Evolutionary conservation across 2,888 invertebrate species (phyloP).

Genomic region (Pristionchus japonicus): DNA sequence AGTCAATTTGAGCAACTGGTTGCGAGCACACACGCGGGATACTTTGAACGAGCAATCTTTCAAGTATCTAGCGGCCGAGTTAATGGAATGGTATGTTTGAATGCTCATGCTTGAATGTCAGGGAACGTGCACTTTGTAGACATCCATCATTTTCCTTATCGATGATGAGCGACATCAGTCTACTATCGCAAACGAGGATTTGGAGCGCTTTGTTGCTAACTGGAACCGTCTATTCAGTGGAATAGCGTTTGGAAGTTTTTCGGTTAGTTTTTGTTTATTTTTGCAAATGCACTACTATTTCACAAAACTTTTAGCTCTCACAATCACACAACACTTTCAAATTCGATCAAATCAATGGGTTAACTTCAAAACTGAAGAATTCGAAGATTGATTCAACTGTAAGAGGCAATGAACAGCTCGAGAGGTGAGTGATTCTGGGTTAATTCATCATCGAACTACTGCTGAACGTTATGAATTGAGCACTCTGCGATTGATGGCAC

Average conservation of each 20-base stretch:
- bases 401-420: background rate
- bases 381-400: background rate
- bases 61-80: background rate
- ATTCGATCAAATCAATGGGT: too few relatives aligned
- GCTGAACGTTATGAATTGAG: too few relatives aligned
- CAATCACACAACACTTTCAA: too few relatives aligned
- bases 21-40: background rate
- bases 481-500: background rate
- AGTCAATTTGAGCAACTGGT: background rate
- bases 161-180: too few relatives aligned
- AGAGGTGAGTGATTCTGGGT: too few relatives aligned
- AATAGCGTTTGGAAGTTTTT: background rate
- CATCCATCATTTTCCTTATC: too few relatives aligned
- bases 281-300: background rate
- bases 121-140: background rate
- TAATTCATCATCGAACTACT: too few relatives aligned
- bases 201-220: background rate
- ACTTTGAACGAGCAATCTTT: background rate
- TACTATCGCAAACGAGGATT: too few relatives aligned
- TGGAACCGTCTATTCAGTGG: background rate
- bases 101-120: background rate
- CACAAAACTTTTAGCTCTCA: too few relatives aligned
- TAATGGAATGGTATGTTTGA: background rate
- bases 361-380: background rate
- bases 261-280: background rate